Evolutionary conservation across 2,113 vertebrate species (phyloP).

Genomic region (Eira barbara): DNA sequence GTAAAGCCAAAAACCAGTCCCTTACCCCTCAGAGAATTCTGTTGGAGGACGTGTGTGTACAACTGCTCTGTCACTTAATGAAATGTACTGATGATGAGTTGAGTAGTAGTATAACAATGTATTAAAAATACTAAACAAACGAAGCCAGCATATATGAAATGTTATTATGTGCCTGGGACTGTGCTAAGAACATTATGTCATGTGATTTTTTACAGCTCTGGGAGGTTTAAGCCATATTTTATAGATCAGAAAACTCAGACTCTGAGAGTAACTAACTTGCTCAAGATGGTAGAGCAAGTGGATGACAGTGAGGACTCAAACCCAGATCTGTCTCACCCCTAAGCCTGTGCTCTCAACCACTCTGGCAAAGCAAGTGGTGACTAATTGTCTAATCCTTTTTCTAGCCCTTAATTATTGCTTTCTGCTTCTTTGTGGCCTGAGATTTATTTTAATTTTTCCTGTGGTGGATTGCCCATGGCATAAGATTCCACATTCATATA

Average conservation of each 20-base stretch:
- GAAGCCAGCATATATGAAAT: neutral
- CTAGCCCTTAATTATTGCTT: conserved; percentile 64
- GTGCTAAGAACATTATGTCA: neutral
- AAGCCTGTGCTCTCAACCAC: neutral
- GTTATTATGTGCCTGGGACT: neutral
- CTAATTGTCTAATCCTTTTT: conserved; percentile 67
- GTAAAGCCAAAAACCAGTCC: neutral
- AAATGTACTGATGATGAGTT: neutral
- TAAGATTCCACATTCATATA: conserved; percentile 56
- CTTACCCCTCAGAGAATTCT: neutral
- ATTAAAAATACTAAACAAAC: neutral
- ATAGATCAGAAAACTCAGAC: neutral
- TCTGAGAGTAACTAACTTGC: neutral
- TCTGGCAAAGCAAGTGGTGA: conserved; percentile 39
- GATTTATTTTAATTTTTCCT: conserved; percentile 67
- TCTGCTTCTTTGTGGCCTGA: conserved; percentile 60
- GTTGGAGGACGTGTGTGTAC: neutral
- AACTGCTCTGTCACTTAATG: neutral
- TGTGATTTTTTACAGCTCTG: neutral
- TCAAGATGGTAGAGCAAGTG: neutral
- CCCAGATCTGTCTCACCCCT: neutral
- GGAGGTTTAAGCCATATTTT: neutral
- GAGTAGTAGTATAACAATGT: neutral
- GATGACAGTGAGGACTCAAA: neutral
- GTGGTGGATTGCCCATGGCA: conserved; percentile 50